Base-by-base conservation (phyloP, 2,888 invertebrate genomes). In the Stomorhina lunata region DNA sequence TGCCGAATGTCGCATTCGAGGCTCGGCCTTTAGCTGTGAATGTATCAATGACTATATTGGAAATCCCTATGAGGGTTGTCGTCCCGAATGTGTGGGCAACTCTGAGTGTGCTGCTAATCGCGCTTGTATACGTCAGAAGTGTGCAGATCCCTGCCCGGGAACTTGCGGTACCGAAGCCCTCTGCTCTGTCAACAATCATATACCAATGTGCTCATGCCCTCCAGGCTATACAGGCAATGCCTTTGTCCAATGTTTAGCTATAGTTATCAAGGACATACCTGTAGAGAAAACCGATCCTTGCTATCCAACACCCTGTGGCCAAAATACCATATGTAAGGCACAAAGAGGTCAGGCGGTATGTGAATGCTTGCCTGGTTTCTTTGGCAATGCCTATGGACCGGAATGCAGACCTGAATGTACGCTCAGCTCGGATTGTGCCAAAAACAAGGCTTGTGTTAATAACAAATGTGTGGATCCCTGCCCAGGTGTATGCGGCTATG, bases 1-100 rank as follows among this genome's bases (percentile, higher is more conserved):
- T 88, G 94, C 95, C 40, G 92, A 93, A 59, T 95, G 95, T 85
- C 93, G 93, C 57, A 90, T 92, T 15, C 86, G 87, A 20, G 92
- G 88, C 12, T 90, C 93, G 86, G 92, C 92, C 78, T 93, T 93
- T 72, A 94, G 94, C 20, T 95, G 95, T 86, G 88, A 90, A 50
- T 91, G 91, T 81, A 91, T 94, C 73, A 93, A 93, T 34, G 95
- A 95, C 77, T 94, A 95, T 85, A 93, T 93, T 84, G 96, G 96
- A 22, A 95, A 95, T 90, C 95, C 96, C 0, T 95, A 95, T 88
- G 93, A 94, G 83, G 94, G 93, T 50, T 95, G 95, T 87, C 93
- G 95, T 84, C 97, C 97, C 0, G 97, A 97, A 90, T 97, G 97
- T 90, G 92, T 97, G 15, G 94, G 95, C 71, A 97, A 97, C 88